phyloP scores from a whole-genome alignment of 2,888 invertebrate species.

The Arctia plantaginis region DNA sequence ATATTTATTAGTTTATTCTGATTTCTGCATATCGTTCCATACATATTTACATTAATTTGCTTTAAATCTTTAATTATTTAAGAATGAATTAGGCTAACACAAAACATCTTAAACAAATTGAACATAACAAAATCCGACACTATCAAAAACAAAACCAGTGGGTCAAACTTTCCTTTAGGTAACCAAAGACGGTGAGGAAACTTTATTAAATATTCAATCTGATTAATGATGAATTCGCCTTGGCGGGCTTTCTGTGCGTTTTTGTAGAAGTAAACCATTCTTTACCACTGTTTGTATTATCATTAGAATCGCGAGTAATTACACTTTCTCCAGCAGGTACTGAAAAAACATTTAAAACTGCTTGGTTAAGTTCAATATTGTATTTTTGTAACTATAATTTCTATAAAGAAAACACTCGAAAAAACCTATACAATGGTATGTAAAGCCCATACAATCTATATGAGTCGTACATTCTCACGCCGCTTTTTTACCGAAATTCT shows the following conservation, averaged over 20 bases:
- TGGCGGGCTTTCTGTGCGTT: constrained; percentile 80
- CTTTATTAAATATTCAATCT: constrained; percentile 83
- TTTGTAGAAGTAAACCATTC: constrained; percentile 84
- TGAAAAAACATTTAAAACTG: constrained; percentile 40
- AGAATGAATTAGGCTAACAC: too few species aligned
- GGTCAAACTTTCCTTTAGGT: constrained; percentile 83
- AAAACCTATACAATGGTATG: too few species aligned
- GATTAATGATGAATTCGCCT: constrained; percentile 78
- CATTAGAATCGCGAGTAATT: constrained; percentile 86
- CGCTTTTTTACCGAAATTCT: too few species aligned
- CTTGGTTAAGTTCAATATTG: too few species aligned
- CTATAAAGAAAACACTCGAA: too few species aligned
- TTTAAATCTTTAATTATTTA: not conserved
- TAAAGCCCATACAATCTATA: too few species aligned
- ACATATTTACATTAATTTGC: too few species aligned
- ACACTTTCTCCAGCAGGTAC: constrained; percentile 79
- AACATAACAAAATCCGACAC: not conserved
- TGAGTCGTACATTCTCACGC: too few species aligned
- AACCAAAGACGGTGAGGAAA: constrained; percentile 88
- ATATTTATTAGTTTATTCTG: not conserved
- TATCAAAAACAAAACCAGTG: not conserved
- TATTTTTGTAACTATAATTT: too few species aligned
- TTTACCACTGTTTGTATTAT: constrained; percentile 85
- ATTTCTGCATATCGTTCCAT: not conserved
- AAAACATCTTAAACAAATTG: not conserved